A percentile compares a stretch with the other conserved stretches of the same genome.
Conservation (phyloP, 2,113 vertebrate genomes). For the Pomatostomus ruficeps region DNA sequence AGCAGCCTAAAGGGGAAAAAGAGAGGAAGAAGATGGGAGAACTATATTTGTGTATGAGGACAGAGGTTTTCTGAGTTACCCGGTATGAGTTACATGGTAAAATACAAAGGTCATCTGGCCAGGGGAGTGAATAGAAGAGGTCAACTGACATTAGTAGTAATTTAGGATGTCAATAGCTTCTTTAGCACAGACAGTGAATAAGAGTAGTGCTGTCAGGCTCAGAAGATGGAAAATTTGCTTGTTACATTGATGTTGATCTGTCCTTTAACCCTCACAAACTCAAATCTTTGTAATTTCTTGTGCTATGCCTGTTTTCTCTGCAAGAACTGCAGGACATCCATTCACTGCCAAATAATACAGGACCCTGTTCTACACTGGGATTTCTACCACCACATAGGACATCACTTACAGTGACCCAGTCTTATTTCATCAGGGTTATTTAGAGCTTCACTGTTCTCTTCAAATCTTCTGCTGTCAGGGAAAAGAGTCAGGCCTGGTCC, state of each 20-base stretch:
- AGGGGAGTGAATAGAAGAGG: not conserved
- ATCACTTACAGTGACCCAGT: not conserved
- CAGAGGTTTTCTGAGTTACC: not conserved
- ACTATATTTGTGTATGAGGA: not conserved
- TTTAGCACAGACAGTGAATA: not conserved
- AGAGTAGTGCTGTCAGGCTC: not conserved
- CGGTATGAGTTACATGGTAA: not conserved
- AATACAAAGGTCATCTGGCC: not conserved
- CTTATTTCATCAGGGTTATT: not conserved
- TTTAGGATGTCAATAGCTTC: not conserved
- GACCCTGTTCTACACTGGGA: not conserved
- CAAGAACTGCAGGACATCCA: not conserved
- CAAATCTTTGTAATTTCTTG: not conserved
- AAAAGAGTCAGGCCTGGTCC: not conserved
- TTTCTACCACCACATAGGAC: not conserved
- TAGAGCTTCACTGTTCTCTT: not conserved
- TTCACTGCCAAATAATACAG: not conserved
- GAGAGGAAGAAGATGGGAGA: not conserved
- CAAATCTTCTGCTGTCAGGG: not conserved
- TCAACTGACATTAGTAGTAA: not conserved
- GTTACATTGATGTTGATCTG: not conserved
- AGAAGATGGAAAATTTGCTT: not conserved
- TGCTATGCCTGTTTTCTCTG: not conserved
- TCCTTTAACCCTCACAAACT: not conserved
- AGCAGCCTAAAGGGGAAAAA: not conserved